These are phyloP conservation scores for Trachymyrmex cornetzi DNA, from an alignment of 1,140 invertebrate species.

Conservation along the genomic window DNA sequence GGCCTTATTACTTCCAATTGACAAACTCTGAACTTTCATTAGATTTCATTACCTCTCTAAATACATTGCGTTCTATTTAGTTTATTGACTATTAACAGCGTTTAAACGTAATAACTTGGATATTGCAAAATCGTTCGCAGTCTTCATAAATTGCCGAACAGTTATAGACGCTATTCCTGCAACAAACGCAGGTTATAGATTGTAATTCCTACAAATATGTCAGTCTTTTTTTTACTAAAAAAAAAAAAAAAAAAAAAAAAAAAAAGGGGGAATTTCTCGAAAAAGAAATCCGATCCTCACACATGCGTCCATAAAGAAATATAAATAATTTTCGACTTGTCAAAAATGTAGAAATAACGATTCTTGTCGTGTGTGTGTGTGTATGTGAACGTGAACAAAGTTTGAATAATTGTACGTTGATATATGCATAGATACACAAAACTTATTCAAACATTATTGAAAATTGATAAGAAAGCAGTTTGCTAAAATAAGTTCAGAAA, in stretches of 20 bases:
- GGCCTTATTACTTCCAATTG: slow-evolving; percentile 53
- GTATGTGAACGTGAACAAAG: neutral
- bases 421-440: neutral
- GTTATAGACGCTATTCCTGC: slow-evolving; percentile 22
- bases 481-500: neutral
- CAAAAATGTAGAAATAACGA: neutral
- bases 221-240: neutral
- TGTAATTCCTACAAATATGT: slow-evolving; percentile 2
- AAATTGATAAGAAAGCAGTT: neutral
- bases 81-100: slow-evolving; percentile 62
- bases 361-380: neutral
- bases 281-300: neutral
- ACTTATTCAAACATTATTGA: neutral
- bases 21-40: slow-evolving; percentile 48
- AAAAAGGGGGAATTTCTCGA: too few relatives aligned
- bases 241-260: too few relatives aligned
- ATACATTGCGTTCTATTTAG: slow-evolving; percentile 50
- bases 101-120: slow-evolving; percentile 67
- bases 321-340: slow-evolving; percentile 27
- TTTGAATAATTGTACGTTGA: neutral
- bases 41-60: slow-evolving; percentile 43
- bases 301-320: neutral
- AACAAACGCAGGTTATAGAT: neutral
- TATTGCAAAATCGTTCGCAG: slow-evolving; percentile 49
- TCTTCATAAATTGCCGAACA: slow-evolving; percentile 64